Conservation (phyloP, 2,888 invertebrate species). For the Noctua janthe region DNA sequence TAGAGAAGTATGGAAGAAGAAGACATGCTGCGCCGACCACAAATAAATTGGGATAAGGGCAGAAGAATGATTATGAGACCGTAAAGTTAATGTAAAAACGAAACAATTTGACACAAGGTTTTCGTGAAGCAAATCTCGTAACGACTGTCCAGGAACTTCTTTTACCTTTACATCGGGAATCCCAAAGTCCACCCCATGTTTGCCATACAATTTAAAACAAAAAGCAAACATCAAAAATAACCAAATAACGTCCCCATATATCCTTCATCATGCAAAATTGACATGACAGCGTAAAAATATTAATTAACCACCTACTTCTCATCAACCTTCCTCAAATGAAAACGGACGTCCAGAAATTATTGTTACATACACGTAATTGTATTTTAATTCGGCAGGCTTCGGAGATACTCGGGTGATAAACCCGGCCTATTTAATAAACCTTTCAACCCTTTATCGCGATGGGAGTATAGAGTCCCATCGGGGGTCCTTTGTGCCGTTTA, state of each 20-base stretch:
- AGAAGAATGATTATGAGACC: too few species aligned
- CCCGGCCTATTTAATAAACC: constrained; percentile 68
- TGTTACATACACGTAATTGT: constrained; percentile 66
- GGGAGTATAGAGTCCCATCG: constrained; percentile 58
- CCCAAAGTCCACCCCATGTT: constrained; percentile 11
- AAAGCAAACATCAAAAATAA: constrained; percentile 21
- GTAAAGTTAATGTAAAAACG: neutral
- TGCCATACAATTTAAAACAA: constrained; percentile 33
- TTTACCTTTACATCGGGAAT: neutral
- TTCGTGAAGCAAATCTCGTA: neutral
- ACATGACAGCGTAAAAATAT: constrained; percentile 48
- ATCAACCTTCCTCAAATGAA: constrained; percentile 53
- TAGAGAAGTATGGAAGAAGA: too few species aligned
- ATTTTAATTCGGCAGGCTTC: constrained; percentile 64
- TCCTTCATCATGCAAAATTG: constrained; percentile 32
- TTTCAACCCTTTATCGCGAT: constrained; percentile 64
- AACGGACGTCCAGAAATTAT: constrained; percentile 59
- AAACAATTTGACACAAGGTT: neutral
- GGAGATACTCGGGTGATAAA: constrained; percentile 63
- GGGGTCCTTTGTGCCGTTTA: constrained; percentile 64
- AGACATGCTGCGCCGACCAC: too few species aligned
- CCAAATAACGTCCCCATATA: constrained; percentile 6
- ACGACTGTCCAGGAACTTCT: neutral
- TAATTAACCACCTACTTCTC: constrained; percentile 37
- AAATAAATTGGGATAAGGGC: too few species aligned